A percentile compares a stretch with the other conserved stretches of the same genome.
Evolutionary conservation across 2,797 vertebrate species (phyloP).

Genomic region (Todus mexicanus): DNA sequence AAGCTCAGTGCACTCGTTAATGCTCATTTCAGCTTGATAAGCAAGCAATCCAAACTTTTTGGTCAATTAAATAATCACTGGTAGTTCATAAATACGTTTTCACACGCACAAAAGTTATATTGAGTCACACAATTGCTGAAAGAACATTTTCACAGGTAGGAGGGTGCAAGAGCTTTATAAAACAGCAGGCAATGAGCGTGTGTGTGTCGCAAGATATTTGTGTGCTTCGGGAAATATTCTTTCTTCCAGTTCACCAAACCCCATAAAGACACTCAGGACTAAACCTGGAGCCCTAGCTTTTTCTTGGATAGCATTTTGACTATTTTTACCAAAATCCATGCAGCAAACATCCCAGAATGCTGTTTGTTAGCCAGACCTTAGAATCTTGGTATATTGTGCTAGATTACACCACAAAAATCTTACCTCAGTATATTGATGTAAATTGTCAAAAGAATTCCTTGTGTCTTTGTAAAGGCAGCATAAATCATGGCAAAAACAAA

Average conservation of each 20-base stretch:
- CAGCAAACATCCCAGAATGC: neutral
- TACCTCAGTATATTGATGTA: neutral
- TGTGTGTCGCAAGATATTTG: neutral
- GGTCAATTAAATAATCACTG: neutral
- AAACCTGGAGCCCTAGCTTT: neutral
- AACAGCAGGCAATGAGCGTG: accelerated
- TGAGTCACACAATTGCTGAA: neutral
- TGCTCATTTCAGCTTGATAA: neutral
- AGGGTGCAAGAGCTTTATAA: neutral
- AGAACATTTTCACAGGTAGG: neutral
- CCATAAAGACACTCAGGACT: neutral
- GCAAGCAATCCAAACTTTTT: neutral
- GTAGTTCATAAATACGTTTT: neutral
- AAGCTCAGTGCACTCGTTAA: neutral
- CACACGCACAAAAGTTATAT: neutral
- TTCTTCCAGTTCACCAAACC: neutral
- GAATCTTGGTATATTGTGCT: neutral
- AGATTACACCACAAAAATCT: neutral
- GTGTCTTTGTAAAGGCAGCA: neutral
- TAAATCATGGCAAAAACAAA: neutral
- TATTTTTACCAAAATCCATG: neutral
- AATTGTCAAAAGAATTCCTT: neutral
- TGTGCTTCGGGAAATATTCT: neutral
- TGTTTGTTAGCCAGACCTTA: neutral
- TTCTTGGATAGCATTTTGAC: accelerated